A percentile compares a stretch with the other conserved stretches of the same genome.
Evolutionary conservation across 2,888 invertebrate genomes (phyloP).

Genomic region (Colletes collaris): DNA sequence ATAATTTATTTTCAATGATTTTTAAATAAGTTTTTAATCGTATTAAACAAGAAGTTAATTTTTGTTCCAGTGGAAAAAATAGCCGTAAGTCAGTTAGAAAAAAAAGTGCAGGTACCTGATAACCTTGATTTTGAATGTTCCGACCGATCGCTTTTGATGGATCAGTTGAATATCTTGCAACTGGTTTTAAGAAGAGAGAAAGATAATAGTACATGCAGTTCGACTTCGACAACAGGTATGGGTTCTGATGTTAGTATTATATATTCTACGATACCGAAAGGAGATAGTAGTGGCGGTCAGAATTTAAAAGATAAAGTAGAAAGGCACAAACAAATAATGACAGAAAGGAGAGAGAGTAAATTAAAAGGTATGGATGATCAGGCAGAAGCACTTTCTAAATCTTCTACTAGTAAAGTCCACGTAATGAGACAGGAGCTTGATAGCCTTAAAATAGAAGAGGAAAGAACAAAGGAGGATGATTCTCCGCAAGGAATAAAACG

Average conservation of each 20-base stretch:
- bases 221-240: constrained; percentile 1
- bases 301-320: constrained; percentile 70
- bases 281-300: constrained; percentile 4
- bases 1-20: constrained; percentile 23
- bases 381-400: constrained; percentile 47
- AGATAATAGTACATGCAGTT: constrained; percentile 43
- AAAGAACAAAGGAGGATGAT: constrained; percentile 29
- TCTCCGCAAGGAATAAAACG: constrained; percentile 41
- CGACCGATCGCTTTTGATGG: constrained; percentile 72
- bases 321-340: constrained; percentile 62
- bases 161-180: constrained; percentile 80
- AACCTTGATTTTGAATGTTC: constrained; percentile 73
- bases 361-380: constrained; percentile 68
- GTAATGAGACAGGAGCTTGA: constrained; percentile 39
- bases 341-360: constrained; percentile 63
- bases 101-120: constrained; percentile 69
- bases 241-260: background rate
- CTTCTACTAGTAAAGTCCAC: constrained; percentile 21
- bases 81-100: constrained; percentile 86
- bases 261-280: background rate
- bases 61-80: constrained; percentile 87
- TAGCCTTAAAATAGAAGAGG: constrained; percentile 46
- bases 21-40: constrained; percentile 2
- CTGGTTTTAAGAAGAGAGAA: constrained; percentile 82
- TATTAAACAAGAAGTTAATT: background rate